Base-by-base conservation (phyloP, 2,113 vertebrate species). In the Catagonus wagneri region DNA sequence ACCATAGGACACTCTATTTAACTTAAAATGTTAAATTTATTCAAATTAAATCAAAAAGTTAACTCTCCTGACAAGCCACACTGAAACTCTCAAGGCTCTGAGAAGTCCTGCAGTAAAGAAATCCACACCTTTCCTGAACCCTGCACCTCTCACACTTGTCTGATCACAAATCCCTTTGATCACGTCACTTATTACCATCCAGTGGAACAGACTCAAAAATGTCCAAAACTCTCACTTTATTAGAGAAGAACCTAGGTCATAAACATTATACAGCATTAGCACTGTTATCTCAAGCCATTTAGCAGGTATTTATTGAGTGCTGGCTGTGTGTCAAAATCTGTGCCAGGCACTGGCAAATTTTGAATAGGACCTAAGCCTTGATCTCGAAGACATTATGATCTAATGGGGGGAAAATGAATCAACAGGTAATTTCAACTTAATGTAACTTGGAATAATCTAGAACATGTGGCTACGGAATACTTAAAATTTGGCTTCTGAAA, bases 401-500 rank as follows among this genome's bases (percentile, higher is more conserved):
- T 72, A 93, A 17, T 29, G 34, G 27, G 60, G 91, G 50, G 69
- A 83, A 74, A 66, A 27, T 69, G 14, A 97, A 76, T 90, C 80
- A 93, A 89, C 54, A 74, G 52, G 76, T n/a, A 66, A 81, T 81
- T 94, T 91, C 39, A 60, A 39, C 20, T 69, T 79, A 72, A 78
- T 63, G 23, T 71, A 71, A 93, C 32, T 86, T 78, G n/a, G 60
- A 93, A 84, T 85, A 20, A 94, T 93, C 83, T 79, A 83, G 39
- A 83, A 85, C 92, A 86, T 75, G 74, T 88, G 50, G 29, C 29
- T 65, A 84, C 20, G 58, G 69, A 58, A 54, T 52, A 89, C 10
- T 34, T 61, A 66, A 71, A 76, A 36, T 68, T 22, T 89, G 58
- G 56, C 93, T 90, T 90, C 85, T 85, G 76, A 95, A 83, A 52